A percentile compares a stretch with the other conserved stretches of the same genome.
phyloP scores from a whole-genome alignment of 1,140 invertebrate genomes.

The Pseudomyrmex cubaensis region DNA sequence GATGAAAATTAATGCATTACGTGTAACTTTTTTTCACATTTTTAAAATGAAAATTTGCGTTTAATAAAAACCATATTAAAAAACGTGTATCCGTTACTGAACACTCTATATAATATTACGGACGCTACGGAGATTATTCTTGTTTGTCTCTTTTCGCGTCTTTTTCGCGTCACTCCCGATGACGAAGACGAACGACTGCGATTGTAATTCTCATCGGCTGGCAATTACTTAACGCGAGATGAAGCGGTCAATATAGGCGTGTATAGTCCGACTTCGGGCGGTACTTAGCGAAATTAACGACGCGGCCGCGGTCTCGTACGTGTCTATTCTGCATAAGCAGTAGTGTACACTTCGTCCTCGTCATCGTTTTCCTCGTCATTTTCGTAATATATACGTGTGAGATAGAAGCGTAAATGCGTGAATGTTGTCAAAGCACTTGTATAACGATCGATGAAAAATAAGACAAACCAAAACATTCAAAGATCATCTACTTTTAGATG shows the following conservation, averaged over 20 bases:
- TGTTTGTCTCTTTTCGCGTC: constrained; percentile 22
- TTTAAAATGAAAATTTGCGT: constrained; percentile 12
- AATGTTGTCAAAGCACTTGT: constrained; percentile 32
- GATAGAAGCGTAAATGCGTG: constrained; percentile 28
- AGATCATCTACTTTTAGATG: neutral
- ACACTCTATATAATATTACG: neutral
- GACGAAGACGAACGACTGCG: constrained; percentile 67
- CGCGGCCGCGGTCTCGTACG: constrained; percentile 37
- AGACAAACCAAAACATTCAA: constrained; percentile 24
- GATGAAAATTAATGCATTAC: constrained; percentile 26
- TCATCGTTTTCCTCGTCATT: constrained; percentile 25
- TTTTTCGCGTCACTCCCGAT: constrained; percentile 54
- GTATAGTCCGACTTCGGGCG: constrained; percentile 23
- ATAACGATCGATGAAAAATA: neutral
- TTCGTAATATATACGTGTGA: constrained; percentile 22
- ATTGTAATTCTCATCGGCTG: constrained; percentile 69
- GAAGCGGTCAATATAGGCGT: constrained; percentile 61
- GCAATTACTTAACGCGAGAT: constrained; percentile 71
- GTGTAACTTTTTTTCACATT: neutral
- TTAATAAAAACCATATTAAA: neutral
- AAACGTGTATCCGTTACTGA: neutral
- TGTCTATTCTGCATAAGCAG: constrained; percentile 51
- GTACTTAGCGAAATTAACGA: constrained; percentile 67
- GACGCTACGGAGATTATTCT: neutral
- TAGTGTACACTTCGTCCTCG: constrained; percentile 11